These are phyloP conservation scores for Aelia acuminata DNA, from an alignment of 2,888 invertebrate genomes.

Conservation along the genomic window DNA sequence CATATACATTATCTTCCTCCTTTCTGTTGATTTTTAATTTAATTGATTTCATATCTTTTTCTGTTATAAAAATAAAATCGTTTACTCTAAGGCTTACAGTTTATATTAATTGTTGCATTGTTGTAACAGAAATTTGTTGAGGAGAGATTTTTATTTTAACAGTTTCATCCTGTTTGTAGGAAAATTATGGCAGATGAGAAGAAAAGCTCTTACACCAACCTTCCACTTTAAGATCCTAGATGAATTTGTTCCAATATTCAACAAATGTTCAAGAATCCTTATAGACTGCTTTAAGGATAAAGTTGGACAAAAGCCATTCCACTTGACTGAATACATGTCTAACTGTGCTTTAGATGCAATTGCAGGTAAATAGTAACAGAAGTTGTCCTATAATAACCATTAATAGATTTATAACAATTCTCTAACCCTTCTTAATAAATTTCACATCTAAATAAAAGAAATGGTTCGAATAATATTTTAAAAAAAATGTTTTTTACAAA, in stretches of 20 bases:
- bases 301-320: background rate
- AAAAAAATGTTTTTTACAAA: no score
- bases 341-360: constrained; percentile 82
- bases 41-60: no score
- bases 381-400: background rate
- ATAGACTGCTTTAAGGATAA: constrained; percentile 42
- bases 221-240: constrained; percentile 57
- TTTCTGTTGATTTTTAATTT: no score
- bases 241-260: constrained; percentile 52
- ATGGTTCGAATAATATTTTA: no score
- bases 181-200: constrained; percentile 49
- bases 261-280: constrained; percentile 12
- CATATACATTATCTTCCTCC: no score
- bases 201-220: constrained; percentile 57
- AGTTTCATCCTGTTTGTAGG: background rate
- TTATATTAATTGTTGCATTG: no score
- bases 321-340: constrained; percentile 66
- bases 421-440: no score
- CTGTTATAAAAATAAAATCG: no score
- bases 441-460: no score
- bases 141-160: background rate
- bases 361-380: constrained; percentile 72
- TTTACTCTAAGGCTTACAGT: no score
- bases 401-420: no score
- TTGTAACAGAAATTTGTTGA: no score